Evolutionary conservation across 2,797 vertebrate genomes (phyloP).

Genomic region (Neostethus bicornis): DNA sequence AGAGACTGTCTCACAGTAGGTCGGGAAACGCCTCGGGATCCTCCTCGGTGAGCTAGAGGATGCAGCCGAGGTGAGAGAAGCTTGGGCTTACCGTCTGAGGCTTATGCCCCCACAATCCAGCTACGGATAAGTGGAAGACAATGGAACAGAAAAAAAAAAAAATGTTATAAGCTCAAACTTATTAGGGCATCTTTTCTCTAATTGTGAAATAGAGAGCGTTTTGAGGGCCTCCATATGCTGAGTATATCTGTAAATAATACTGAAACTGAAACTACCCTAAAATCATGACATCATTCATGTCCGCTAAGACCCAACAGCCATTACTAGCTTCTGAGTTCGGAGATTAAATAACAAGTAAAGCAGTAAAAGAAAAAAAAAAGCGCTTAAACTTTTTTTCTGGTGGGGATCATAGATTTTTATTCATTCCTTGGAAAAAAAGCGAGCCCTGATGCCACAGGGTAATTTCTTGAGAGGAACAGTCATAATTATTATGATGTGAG

Average conservation of each 20-base stretch:
- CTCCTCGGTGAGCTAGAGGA: too few species aligned
- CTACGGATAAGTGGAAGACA: too few species aligned
- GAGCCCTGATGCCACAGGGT: not conserved
- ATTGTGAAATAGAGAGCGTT: conserved; percentile 35
- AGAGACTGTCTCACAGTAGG: too few species aligned
- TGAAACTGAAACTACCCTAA: conserved; percentile 35
- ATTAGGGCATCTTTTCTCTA: conserved; percentile 41
- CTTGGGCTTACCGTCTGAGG: too few species aligned
- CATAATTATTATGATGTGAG: not conserved
- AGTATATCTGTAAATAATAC: conserved; percentile 60
- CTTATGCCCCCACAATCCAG: too few species aligned
- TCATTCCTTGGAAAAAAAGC: not conserved
- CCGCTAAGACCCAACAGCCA: conserved; percentile 48
- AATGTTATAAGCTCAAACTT: conserved; percentile 46
- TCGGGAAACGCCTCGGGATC: too few species aligned
- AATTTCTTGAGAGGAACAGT: not conserved
- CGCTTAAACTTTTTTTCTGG: too few species aligned
- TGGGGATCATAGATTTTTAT: not conserved
- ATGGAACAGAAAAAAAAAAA: conserved; percentile 49
- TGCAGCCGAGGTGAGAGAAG: too few species aligned
- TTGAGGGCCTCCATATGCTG: conserved; percentile 35
- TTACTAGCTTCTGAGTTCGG: conserved; percentile 25
- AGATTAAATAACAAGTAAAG: conserved; percentile 1
- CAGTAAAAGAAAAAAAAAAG: not conserved
- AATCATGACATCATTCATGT: conserved; percentile 31